Base-by-base conservation (phyloP, 1,140 invertebrate genomes). In the Neodiprion fabricii region DNA sequence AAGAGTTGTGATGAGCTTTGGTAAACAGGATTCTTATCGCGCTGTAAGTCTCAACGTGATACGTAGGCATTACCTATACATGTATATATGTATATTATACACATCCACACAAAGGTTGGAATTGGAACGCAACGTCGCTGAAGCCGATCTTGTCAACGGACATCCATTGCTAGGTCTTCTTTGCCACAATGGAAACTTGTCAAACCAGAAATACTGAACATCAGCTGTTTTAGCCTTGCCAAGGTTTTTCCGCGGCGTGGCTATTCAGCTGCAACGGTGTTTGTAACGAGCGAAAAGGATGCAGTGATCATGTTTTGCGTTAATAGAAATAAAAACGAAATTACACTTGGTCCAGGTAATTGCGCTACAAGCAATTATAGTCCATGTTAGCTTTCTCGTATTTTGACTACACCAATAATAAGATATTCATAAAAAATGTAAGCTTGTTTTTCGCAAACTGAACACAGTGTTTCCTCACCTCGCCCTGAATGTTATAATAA, bases 91-190 rank as follows among this genome's bases (percentile, higher is more conserved):
- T 9, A 61, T 17, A 61, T 61, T 61, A 17, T 9, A 61, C n/a
- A 61, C 5, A 17, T 9, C 4, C 11, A 12, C 11, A 12, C 11
- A 61, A 61, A 17, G 11, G 53, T 14, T 61, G 53, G n/a, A 61
- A 61, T 17, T 61, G 53, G 53, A 61, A 61, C 53, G 53, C 53
- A 61, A 61, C 53, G 53, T 61, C 4, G 53, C 28, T 61, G 14
- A 61, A 61, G 53, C 53, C 53, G 53, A 61, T 61, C 53, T 61
- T 17, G 53, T 61, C n/a, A 9, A 61, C 53, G 9, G 53, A 5
- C 53, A 61, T 61, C 53, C 53, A 61, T 61, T 61, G 53, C 53
- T 61, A 61, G 53, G 53, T 61, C 53, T 61, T 61, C 53, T 40
- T 40, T 40, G 28, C 28, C 28, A 40, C n/a, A 0, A 61, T 61